These are phyloP conservation scores for Albula goreensis DNA, from an alignment of 2,113 vertebrate species.

Conservation along the genomic window DNA sequence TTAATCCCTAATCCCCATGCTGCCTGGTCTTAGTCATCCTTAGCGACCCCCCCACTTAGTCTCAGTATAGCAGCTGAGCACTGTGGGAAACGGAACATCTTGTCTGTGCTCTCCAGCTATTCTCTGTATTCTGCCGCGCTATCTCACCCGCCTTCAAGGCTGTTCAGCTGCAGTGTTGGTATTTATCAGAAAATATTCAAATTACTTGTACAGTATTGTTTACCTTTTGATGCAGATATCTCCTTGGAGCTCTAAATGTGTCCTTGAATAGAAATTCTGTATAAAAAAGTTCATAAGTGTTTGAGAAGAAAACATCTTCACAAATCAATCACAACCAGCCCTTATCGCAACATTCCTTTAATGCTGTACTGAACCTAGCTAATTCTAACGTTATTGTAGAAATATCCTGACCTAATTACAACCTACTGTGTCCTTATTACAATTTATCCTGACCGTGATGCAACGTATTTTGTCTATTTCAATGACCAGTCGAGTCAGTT, in stretches of 20 bases:
- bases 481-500: constrained; percentile 6
- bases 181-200: not conserved
- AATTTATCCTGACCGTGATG: not conserved
- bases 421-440: too few relatives aligned
- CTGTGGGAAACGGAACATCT: constrained; percentile 34
- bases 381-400: too few relatives aligned
- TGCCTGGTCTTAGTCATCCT: constrained; percentile 37
- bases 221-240: too few relatives aligned
- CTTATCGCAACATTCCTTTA: too few relatives aligned
- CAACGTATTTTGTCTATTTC: not conserved
- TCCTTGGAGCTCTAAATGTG: too few relatives aligned
- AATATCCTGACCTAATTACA: too few relatives aligned
- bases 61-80: constrained; percentile 34
- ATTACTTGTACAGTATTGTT: not conserved
- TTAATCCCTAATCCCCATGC: constrained; percentile 56
- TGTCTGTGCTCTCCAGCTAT: not conserved
- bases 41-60: constrained; percentile 20
- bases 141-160: not conserved
- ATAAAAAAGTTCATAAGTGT: too few relatives aligned
- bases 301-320: too few relatives aligned
- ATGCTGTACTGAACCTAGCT: too few relatives aligned
- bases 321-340: too few relatives aligned
- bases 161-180: not conserved
- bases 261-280: too few relatives aligned
- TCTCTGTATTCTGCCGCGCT: not conserved